A percentile compares a stretch with the other conserved stretches of the same genome.
Conservation (phyloP, 2,888 invertebrate genomes). For the Teleogryllus oceanicus region DNA sequence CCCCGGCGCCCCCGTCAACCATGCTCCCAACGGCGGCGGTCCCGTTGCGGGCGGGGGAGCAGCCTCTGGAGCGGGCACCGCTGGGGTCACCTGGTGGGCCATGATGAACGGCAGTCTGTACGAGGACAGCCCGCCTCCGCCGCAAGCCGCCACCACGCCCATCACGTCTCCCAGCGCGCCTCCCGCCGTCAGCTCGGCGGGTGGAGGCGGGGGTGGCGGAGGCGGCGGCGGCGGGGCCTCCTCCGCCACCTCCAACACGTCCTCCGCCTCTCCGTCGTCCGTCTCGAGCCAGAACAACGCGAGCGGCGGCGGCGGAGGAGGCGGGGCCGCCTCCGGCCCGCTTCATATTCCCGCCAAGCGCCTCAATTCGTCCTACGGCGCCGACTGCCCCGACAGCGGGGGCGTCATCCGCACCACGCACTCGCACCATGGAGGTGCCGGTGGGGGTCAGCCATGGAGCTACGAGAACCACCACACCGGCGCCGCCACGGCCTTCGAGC, state of each 20-base stretch:
- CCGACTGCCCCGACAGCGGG: constrained; percentile 51
- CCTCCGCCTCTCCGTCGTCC: constrained; percentile 33
- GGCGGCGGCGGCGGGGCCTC: constrained; percentile 35
- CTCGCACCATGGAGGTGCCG: constrained; percentile 52
- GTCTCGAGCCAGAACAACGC: constrained; percentile 54
- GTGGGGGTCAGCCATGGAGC: constrained; percentile 59
- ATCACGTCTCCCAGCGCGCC: constrained; percentile 43
- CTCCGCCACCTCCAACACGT: constrained; percentile 36
- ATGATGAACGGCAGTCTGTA: constrained; percentile 80
- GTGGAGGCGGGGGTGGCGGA: constrained; percentile 31
- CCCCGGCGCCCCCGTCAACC: constrained; percentile 25
- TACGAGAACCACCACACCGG: constrained; percentile 57
- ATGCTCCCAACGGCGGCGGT: constrained; percentile 41
- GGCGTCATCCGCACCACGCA: constrained; percentile 73
- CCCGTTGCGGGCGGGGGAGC: constrained; percentile 78
- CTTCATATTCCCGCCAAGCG: constrained; percentile 88
- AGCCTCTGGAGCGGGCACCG: constrained; percentile 70
- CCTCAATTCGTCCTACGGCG: constrained; percentile 52
- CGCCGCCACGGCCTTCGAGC: constrained; percentile 54
- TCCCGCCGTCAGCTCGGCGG: constrained; percentile 37
- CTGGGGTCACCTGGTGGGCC: constrained; percentile 81
- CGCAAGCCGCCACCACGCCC: constrained; percentile 36
- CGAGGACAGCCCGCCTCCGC: constrained; percentile 64
- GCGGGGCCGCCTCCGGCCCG: constrained; percentile 57
- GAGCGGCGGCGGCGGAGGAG: constrained; percentile 52